phyloP scores from a whole-genome alignment of 2,888 invertebrate species.

The Galerucella nymphaeae region DNA sequence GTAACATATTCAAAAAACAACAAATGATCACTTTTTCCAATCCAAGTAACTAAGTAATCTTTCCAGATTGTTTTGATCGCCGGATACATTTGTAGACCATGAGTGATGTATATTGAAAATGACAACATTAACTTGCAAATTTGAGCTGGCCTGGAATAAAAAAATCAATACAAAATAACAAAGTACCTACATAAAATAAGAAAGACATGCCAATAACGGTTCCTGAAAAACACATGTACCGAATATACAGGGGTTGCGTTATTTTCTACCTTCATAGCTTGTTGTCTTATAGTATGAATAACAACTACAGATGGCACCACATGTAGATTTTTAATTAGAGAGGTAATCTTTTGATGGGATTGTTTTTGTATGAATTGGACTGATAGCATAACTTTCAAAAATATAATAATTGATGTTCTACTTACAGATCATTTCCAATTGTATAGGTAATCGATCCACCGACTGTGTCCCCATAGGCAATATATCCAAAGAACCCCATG shows the following conservation, averaged over 20 bases:
- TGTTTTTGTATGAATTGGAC: not conserved
- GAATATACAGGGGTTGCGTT: too few relatives aligned
- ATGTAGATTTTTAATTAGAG: too few relatives aligned
- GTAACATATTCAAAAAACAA: constrained; percentile 80
- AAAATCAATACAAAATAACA: not conserved
- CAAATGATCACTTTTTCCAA: constrained; percentile 72
- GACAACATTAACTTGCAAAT: constrained; percentile 80
- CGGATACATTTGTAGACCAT: constrained; percentile 94
- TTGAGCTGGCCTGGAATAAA: constrained; percentile 72
- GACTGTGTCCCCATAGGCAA: constrained; percentile 80
- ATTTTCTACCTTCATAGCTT: too few relatives aligned
- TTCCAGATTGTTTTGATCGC: constrained; percentile 95
- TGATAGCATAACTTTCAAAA: not conserved
- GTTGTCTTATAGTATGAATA: too few relatives aligned
- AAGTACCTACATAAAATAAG: too few relatives aligned
- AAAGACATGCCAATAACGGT: too few relatives aligned
- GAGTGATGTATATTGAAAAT: constrained; percentile 89
- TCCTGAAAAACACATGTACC: too few relatives aligned
- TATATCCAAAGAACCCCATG: constrained; percentile 91
- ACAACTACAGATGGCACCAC: too few relatives aligned
- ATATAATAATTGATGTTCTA: constrained; percentile 12
- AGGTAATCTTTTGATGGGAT: too few relatives aligned
- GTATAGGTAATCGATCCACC: constrained; percentile 89
- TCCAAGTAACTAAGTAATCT: constrained; percentile 72
- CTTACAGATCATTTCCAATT: constrained; percentile 67